Evolutionary conservation across 2,113 vertebrate genomes (phyloP).

Genomic region (Euleptes europaea): DNA sequence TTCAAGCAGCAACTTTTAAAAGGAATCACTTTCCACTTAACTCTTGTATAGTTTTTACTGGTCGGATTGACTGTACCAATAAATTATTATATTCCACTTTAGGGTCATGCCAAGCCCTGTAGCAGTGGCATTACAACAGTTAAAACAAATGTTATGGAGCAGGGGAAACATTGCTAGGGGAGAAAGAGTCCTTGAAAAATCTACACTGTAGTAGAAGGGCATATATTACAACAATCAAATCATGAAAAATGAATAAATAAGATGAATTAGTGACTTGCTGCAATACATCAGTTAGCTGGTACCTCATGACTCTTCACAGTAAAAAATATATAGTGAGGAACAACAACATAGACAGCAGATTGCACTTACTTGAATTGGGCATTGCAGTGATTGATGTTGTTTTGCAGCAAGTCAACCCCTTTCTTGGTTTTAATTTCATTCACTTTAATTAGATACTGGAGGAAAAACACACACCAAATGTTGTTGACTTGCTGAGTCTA

Average conservation of each 20-base stretch:
- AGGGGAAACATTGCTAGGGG: not conserved
- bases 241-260: not conserved
- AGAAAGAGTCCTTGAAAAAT: not conserved
- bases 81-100: too few species aligned
- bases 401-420: slow-evolving; percentile 75
- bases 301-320: too few species aligned
- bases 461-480: slow-evolving; percentile 9
- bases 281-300: not conserved
- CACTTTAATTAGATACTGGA: slow-evolving; percentile 79
- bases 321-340: not conserved
- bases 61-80: too few species aligned
- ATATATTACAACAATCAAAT: not conserved
- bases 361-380: slow-evolving; percentile 76
- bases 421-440: slow-evolving; percentile 81
- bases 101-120: not conserved
- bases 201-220: too few species aligned
- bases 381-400: slow-evolving; percentile 76
- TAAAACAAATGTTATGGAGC: not conserved
- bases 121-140: not conserved
- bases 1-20: not conserved
- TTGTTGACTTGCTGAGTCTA: not conserved
- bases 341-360: not conserved
- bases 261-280: not conserved
- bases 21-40: not conserved
- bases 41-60: too few species aligned